These are phyloP conservation scores for Fissipunctia ypsillon DNA, from an alignment of 2,888 invertebrate species.

Conservation along the genomic window DNA sequence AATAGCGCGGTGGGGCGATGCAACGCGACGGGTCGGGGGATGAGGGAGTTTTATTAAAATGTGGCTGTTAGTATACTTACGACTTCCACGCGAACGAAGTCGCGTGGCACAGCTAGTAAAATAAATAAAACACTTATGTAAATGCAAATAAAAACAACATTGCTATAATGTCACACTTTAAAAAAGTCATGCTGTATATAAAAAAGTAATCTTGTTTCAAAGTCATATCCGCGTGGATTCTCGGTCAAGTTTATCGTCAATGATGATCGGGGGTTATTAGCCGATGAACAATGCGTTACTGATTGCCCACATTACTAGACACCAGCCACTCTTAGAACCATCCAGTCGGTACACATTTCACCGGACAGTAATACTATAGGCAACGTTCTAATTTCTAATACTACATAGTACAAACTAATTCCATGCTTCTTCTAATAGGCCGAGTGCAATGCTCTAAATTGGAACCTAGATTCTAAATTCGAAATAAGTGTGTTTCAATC, in stretches of 20 bases:
- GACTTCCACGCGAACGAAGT: too few relatives aligned
- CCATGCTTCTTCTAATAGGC: constrained; percentile 3
- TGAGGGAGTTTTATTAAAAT: too few relatives aligned
- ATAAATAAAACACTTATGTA: background rate
- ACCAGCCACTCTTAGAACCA: constrained; percentile 29
- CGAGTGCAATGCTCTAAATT: constrained; percentile 42
- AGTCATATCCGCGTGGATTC: constrained; percentile 45
- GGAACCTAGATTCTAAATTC: constrained; percentile 38
- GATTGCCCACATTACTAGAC: constrained; percentile 37
- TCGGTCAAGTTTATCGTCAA: constrained; percentile 43
- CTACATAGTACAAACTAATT: background rate
- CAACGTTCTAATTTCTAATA: constrained; percentile 10
- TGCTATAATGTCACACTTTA: background rate
- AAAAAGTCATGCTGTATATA: too few relatives aligned
- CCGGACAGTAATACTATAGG: constrained; percentile 18
- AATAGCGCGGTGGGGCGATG: too few relatives aligned
- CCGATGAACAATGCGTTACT: constrained; percentile 64
- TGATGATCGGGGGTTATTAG: constrained; percentile 56
- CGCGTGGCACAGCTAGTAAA: too few relatives aligned
- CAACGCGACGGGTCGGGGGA: too few relatives aligned
- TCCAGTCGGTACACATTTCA: constrained; percentile 47
- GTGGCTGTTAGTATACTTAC: too few relatives aligned
- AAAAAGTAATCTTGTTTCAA: constrained; percentile 6
- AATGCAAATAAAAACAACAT: background rate
- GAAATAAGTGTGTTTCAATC: constrained; percentile 48